These are phyloP conservation scores for Huso huso DNA, from an alignment of 2,797 vertebrate species.

Conservation along the genomic window DNA sequence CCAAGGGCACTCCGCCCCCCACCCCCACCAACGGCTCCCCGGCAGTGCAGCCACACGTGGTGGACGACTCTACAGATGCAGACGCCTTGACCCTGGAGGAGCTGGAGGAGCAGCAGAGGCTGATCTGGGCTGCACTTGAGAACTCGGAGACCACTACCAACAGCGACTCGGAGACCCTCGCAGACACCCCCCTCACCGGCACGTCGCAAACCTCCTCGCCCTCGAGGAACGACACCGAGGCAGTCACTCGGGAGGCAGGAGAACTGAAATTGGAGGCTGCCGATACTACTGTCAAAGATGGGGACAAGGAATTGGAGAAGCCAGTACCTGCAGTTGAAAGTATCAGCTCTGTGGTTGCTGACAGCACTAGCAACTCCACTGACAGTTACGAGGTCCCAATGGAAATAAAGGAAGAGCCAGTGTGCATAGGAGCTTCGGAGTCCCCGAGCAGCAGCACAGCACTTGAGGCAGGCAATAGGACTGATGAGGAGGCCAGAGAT, in stretches of 20 bases:
- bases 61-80: slow-evolving; percentile 58
- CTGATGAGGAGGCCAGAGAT: slow-evolving; percentile 15
- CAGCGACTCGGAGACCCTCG: slow-evolving; percentile 76
- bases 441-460: too few relatives aligned
- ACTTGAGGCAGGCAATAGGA: background rate
- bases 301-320: slow-evolving; percentile 24
- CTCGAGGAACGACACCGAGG: slow-evolving; percentile 52
- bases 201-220: slow-evolving; percentile 72
- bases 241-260: slow-evolving; percentile 34
- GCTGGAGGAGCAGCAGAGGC: slow-evolving; percentile 88
- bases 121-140: slow-evolving; percentile 85
- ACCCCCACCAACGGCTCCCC: slow-evolving; percentile 60
- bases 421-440: background rate
- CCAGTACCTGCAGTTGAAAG: slow-evolving; percentile 21
- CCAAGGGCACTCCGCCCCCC: slow-evolving; percentile 67
- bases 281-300: background rate
- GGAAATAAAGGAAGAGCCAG: slow-evolving; percentile 28
- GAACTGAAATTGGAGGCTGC: slow-evolving; percentile 14
- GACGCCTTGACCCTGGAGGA: slow-evolving; percentile 87
- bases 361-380: slow-evolving; percentile 1
- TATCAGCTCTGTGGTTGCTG: slow-evolving; percentile 18
- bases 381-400: slow-evolving; percentile 19
- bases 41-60: slow-evolving; percentile 34
- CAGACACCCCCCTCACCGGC: slow-evolving; percentile 65
- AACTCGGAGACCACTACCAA: slow-evolving; percentile 70